phyloP scores from a whole-genome alignment of 1,140 invertebrate genomes.

The Chionoecetes opilio region DNA sequence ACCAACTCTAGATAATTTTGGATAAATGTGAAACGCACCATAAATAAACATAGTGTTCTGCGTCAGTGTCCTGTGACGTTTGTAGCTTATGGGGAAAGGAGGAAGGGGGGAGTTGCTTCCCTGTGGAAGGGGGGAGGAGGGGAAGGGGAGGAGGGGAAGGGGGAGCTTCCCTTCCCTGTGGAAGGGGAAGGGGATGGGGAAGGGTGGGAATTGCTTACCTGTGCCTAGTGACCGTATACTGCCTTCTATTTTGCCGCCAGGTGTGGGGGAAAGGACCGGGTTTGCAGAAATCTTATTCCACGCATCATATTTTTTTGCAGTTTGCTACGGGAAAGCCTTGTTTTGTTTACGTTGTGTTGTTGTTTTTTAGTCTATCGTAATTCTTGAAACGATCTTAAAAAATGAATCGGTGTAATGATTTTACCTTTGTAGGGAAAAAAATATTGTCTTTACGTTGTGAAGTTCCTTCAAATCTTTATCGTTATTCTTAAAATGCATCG shows the following conservation, averaged over 20 bases:
- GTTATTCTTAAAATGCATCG: too few species aligned
- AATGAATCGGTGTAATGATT: too few species aligned
- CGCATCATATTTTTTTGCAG: background rate
- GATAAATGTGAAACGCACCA: background rate
- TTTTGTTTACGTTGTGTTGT: background rate
- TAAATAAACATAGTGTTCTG: background rate
- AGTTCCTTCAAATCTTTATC: too few species aligned
- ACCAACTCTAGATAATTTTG: background rate
- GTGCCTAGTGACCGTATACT: background rate
- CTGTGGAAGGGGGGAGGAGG: too few species aligned
- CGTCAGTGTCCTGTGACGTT: background rate
- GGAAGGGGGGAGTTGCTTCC: background rate
- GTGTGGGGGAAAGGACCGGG: background rate
- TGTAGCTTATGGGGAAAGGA: background rate
- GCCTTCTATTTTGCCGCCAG: background rate
- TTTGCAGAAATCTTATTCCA: background rate
- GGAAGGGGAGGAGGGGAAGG: too few species aligned
- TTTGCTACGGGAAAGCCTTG: background rate
- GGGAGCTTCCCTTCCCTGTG: too few species aligned
- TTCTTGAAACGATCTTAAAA: too few species aligned
- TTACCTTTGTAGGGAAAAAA: too few species aligned
- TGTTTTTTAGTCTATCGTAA: background rate
- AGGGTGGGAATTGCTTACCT: background rate
- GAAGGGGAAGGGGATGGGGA: background rate
- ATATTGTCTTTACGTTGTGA: too few species aligned